Base-by-base conservation (phyloP, 2,888 invertebrate genomes). In the Eumacrocentrus americanus region DNA sequence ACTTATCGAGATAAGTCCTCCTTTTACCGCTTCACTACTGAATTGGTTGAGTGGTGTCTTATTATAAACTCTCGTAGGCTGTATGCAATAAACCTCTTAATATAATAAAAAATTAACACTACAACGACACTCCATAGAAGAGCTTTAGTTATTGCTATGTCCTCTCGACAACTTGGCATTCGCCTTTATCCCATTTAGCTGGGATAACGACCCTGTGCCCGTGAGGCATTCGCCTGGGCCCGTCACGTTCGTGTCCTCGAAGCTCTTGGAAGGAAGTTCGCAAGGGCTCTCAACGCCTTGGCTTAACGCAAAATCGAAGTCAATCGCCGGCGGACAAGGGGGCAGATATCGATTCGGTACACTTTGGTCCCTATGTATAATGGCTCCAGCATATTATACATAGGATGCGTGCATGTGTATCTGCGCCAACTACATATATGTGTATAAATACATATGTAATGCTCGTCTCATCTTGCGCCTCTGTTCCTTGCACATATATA, bases 221-320 rank as follows among this genome's bases (percentile, higher is more conserved):
- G 29, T 29, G 50, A 50, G 50, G 29, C 18, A 50, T 50, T 50
- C 14, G 50, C 25, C 29, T 20, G 34, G 42, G 54, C 18, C 54
- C 37, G 54, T 29, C 54, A 54, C 54, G 54, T 54, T 54, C 54
- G 44, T 54, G 54, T 42, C 42, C 29, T 44, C 34, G 7, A 34
- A 7, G 16, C 42, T 44, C 22, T 40, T 25, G 23, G 14, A 34
- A 51, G 37, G 14, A 44, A 54, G 18, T 54, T 54, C 11, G 23
- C 23, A 29, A 54, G 53, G 40, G 25, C 29, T 18, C 53, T 44
- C 23, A 23, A 54, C 42, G 23, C 20, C 29, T 52, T 42, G 40
- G 53, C 42, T 34, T 54, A 29, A 54, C 42, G 44, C 25, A 25
- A 54, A 54, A 54, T 42, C 18, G 16, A 54, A 20, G 40, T 40